Evolutionary conservation across 2,113 vertebrate genomes (phyloP).

Genomic region (Mus pahari): DNA sequence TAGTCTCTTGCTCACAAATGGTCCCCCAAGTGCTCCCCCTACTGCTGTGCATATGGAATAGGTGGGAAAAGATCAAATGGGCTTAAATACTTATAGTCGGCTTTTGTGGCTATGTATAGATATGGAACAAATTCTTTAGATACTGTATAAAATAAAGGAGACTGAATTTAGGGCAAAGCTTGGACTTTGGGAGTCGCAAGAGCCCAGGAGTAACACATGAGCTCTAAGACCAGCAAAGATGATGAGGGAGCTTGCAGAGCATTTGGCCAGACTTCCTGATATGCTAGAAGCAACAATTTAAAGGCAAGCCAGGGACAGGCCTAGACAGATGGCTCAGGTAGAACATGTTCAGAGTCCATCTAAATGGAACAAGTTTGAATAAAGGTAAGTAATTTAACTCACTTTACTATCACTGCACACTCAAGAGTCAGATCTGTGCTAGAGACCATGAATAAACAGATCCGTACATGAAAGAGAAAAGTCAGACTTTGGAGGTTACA

Average conservation of each 20-base stretch:
- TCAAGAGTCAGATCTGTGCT: background rate
- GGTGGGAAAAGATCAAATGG: background rate
- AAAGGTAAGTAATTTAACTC: background rate
- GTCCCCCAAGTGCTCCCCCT: background rate
- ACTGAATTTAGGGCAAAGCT: background rate
- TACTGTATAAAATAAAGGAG: too few species aligned
- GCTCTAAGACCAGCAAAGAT: background rate
- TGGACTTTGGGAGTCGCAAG: background rate
- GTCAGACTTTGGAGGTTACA: background rate
- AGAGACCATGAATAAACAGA: background rate
- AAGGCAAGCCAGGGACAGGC: background rate
- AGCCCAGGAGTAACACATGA: background rate
- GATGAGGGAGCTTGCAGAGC: too few species aligned
- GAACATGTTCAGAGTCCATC: background rate
- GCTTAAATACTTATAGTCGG: background rate
- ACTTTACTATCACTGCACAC: background rate
- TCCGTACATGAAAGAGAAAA: background rate
- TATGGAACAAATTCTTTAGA: background rate
- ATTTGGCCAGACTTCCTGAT: background rate
- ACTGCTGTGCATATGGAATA: too few species aligned
- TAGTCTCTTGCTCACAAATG: background rate
- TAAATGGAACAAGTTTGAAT: background rate
- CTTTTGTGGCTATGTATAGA: background rate
- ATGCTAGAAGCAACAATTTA: background rate
- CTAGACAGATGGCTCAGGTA: background rate